A percentile compares a stretch with the other conserved stretches of the same genome.
Conservation (phyloP, 2,797 vertebrate genomes). For the Bufotes viridis region DNA sequence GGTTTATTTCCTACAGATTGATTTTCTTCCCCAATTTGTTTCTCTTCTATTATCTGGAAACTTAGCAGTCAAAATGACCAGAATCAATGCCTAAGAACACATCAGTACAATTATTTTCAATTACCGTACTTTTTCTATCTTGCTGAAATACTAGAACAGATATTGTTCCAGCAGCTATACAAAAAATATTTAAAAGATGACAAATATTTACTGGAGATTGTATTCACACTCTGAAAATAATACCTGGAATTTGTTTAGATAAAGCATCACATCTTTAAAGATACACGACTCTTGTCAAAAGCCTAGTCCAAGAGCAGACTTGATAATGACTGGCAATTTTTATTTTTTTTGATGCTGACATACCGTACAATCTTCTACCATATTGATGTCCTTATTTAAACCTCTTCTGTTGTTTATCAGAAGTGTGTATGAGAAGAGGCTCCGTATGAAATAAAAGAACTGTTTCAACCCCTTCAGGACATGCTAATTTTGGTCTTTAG, state of each 20-base stretch:
- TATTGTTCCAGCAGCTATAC: constrained; percentile 20
- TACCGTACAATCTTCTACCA: not conserved
- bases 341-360: not conserved
- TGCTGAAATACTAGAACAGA: constrained; percentile 9
- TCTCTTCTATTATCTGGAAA: constrained; percentile 30
- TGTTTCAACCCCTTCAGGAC: not conserved
- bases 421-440: not conserved
- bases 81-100: constrained; percentile 46
- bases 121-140: constrained; percentile 32
- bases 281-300: constrained; percentile 1
- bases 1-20: constrained; percentile 37
- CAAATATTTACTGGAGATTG: constrained; percentile 38
- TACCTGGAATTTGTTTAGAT: constrained; percentile 8
- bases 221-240: constrained; percentile 8
- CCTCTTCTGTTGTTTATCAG: constrained; percentile 1
- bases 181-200: constrained; percentile 15
- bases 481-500: not conserved
- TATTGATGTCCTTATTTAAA: constrained; percentile 35
- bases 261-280: constrained; percentile 19
- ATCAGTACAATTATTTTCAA: constrained; percentile 38
- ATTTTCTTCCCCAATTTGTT: constrained; percentile 43
- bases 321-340: constrained; percentile 21
- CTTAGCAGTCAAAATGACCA: constrained; percentile 32
- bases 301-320: constrained; percentile 11
- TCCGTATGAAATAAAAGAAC: not conserved